Conservation (phyloP, 2,113 vertebrate genomes). For the Paratilapia polleni region DNA sequence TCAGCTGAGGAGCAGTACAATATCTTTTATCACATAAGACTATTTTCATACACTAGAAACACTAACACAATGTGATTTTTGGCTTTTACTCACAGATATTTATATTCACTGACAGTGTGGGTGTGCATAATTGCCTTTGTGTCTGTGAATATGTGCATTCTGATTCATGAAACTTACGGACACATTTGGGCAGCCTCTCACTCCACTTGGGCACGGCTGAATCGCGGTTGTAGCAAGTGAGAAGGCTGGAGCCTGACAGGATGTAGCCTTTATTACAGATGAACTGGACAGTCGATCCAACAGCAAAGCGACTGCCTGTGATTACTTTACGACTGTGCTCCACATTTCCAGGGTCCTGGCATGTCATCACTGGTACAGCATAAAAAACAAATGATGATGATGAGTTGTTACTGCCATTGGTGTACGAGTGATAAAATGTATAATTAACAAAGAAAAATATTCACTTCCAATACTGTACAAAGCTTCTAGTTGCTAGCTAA, state of each 20-base stretch:
- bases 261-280: conserved; percentile 93
- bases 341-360: conserved; percentile 90
- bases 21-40: not conserved
- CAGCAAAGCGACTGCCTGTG: conserved; percentile 85
- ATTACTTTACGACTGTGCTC: conserved; percentile 91
- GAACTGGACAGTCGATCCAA: conserved; percentile 91
- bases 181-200: conserved; percentile 92
- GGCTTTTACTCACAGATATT: not conserved
- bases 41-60: not conserved
- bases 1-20: conserved; percentile 81
- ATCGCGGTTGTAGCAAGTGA: conserved; percentile 91
- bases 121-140: not conserved
- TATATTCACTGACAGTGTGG: not conserved
- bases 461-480: not conserved
- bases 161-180: conserved; percentile 82
- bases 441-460: not conserved
- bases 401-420: not conserved
- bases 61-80: not conserved
- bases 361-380: conserved; percentile 84
- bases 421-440: not conserved
- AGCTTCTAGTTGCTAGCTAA: too few species aligned
- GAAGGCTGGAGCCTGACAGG: conserved; percentile 84
- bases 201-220: conserved; percentile 93
- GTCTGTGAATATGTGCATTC: not conserved
- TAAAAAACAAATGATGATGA: not conserved